Conservation (phyloP, 2,888 invertebrate genomes). For the Nasonovia ribisnigri region DNA sequence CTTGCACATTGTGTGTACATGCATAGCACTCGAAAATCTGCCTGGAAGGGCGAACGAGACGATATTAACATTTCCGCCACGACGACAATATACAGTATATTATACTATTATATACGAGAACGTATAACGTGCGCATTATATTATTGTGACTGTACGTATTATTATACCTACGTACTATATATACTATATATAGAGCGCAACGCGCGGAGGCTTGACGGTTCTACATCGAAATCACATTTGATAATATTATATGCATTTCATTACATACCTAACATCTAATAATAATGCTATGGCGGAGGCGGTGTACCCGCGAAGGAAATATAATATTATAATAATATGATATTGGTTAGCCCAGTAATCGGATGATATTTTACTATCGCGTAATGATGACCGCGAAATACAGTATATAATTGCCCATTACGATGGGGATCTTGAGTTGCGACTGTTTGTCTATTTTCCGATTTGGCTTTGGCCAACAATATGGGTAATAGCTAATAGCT, state of each 20-base stretch:
- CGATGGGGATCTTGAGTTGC: not conserved
- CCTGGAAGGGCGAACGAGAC: not conserved
- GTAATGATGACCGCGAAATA: not conserved
- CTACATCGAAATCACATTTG: not conserved
- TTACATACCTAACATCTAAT: not conserved
- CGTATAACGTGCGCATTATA: not conserved
- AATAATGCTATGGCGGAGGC: not conserved
- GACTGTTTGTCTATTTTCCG: not conserved
- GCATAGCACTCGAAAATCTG: not conserved
- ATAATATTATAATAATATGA: not conserved
- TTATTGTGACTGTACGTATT: not conserved
- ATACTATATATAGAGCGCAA: not conserved
- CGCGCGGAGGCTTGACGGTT: not conserved
- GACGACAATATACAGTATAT: slow-evolving; percentile 2
- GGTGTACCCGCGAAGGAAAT: not conserved
- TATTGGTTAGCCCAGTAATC: not conserved
- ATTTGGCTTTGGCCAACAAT: not conserved
- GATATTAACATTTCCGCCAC: slow-evolving; percentile 36
- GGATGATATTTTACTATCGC: not conserved
- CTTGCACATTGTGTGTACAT: not conserved
- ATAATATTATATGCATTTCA: not conserved
- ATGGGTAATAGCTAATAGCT: not conserved
- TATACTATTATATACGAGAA: not conserved
- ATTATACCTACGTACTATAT: not conserved
- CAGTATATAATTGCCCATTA: not conserved